Conservation (phyloP, 2,888 invertebrate species). For the Auanema freiburgensis region DNA sequence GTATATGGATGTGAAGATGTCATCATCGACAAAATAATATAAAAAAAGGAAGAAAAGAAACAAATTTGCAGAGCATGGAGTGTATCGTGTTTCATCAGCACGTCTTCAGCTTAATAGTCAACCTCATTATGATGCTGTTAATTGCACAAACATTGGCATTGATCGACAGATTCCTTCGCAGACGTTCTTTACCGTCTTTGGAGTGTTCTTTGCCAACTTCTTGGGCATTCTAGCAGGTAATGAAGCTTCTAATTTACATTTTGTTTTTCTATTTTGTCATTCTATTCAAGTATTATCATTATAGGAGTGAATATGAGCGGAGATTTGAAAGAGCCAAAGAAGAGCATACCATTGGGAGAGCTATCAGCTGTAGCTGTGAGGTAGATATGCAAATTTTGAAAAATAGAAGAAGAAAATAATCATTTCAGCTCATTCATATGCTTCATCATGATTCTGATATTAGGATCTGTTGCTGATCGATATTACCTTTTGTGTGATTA, state of each 20-base stretch:
- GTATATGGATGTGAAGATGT: too few species aligned
- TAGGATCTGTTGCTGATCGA: conserved; percentile 82
- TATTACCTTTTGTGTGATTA: conserved; percentile 78
- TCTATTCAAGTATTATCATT: conserved; percentile 2
- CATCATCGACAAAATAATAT: conserved; percentile 35
- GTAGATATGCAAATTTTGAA: conserved; percentile 66
- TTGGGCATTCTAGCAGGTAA: conserved; percentile 86
- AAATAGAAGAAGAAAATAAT: not conserved
- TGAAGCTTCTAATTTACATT: not conserved
- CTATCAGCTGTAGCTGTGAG: conserved; percentile 87
- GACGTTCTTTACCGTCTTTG: conserved; percentile 92
- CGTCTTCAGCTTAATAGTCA: conserved; percentile 74
- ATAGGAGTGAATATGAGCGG: conserved; percentile 93
- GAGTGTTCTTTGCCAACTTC: conserved; percentile 94
- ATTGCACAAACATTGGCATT: conserved; percentile 39
- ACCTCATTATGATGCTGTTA: conserved; percentile 72
- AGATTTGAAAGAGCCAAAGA: conserved; percentile 85
- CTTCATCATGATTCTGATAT: conserved; percentile 82
- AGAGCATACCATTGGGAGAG: conserved; percentile 91
- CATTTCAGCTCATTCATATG: conserved; percentile 79
- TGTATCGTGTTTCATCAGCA: conserved; percentile 82
- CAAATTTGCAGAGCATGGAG: conserved; percentile 69
- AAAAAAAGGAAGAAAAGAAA: not conserved
- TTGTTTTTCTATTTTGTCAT: not conserved
- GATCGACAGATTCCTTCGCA: conserved; percentile 69